These are phyloP conservation scores for Empidonax alnorum DNA, from an alignment of 2,113 vertebrate genomes.

Conservation along the genomic window DNA sequence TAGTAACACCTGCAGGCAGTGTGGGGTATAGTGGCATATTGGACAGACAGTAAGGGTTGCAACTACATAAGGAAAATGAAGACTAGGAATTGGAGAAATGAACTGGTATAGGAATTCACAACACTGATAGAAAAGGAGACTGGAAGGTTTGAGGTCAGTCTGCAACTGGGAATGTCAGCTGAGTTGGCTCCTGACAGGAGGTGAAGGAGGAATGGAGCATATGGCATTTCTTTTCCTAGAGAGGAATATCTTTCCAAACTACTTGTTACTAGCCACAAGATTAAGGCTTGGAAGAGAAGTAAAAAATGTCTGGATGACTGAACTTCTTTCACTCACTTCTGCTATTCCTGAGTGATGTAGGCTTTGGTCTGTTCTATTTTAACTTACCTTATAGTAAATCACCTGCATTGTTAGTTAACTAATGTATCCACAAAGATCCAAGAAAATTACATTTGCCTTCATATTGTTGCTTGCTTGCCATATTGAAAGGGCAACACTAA, in stretches of 20 bases:
- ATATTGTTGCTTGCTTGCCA: not conserved
- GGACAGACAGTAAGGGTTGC: not conserved
- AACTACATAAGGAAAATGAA: not conserved
- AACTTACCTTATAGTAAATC: not conserved
- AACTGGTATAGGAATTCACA: not conserved
- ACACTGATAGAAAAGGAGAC: not conserved
- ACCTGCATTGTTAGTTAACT: not conserved
- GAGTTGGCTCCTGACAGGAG: not conserved
- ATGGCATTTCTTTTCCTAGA: not conserved
- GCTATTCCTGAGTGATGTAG: not conserved
- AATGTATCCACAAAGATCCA: not conserved
- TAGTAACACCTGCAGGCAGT: not conserved
- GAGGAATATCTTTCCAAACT: not conserved
- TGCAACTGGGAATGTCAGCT: not conserved
- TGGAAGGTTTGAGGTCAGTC: not conserved
- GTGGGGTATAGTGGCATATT: not conserved
- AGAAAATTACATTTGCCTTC: not conserved
- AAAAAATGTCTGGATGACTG: not conserved
- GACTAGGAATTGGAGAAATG: not conserved
- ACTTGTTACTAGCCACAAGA: not conserved
- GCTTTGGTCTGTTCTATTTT: not conserved
- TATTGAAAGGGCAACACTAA: not conserved
- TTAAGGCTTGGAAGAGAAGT: not conserved
- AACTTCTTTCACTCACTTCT: not conserved
- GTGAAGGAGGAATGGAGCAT: not conserved